Evolutionary conservation across 1,140 invertebrate species (phyloP).

Genomic region (Nebria ingens): DNA sequence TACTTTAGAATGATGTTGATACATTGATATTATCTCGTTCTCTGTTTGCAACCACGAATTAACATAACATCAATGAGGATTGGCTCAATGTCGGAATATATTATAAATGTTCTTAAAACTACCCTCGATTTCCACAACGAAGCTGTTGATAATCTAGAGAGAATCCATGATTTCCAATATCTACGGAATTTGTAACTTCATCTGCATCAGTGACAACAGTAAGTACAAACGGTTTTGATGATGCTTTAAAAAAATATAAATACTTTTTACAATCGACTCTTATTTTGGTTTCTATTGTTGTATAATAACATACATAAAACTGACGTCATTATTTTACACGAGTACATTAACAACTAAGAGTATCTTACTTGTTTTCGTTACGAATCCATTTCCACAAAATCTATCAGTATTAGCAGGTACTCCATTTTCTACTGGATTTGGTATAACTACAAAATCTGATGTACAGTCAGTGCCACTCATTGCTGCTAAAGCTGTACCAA

Average conservation of each 20-base stretch:
- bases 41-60: too few species aligned
- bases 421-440: constrained; percentile 46
- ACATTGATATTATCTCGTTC: too few species aligned
- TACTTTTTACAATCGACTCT: constrained; percentile 7
- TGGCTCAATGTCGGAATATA: too few species aligned
- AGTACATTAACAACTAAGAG: constrained; percentile 28
- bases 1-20: too few species aligned
- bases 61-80: too few species aligned
- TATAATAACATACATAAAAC: not conserved
- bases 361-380: constrained; percentile 52
- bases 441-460: constrained; percentile 64
- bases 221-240: constrained; percentile 58
- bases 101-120: too few species aligned
- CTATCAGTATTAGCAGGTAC: constrained; percentile 43
- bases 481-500: constrained; percentile 40
- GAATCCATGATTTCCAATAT: constrained; percentile 59
- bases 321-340: constrained; percentile 15
- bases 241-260: constrained; percentile 38
- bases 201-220: constrained; percentile 53
- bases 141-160: constrained; percentile 21
- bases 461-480: constrained; percentile 46
- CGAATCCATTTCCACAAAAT: constrained; percentile 62
- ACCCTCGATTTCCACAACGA: not conserved
- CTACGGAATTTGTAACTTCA: constrained; percentile 39
- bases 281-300: not conserved